Conservation (phyloP, 2,888 invertebrate species). For the Lottia gigantea region DNA sequence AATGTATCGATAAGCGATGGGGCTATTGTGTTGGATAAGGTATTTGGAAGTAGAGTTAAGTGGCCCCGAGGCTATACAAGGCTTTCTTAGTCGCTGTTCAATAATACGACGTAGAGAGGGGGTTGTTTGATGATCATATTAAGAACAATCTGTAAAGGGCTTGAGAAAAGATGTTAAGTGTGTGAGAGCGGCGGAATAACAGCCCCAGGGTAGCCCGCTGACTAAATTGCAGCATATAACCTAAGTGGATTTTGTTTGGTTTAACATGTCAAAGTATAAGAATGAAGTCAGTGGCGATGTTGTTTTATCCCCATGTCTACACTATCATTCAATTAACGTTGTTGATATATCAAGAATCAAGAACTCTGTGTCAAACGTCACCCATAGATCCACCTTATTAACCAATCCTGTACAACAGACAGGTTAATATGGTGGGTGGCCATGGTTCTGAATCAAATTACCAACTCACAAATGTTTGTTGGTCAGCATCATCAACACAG, state of each 20-base stretch:
- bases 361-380: no score
- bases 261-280: neutral
- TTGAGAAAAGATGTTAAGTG: neutral
- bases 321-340: neutral
- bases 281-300: neutral
- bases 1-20: neutral
- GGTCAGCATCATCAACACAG: no score
- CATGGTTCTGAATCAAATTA: no score
- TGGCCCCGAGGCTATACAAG: neutral
- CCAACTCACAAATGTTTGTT: no score
- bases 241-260: slow-evolving; percentile 6
- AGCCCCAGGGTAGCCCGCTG: neutral
- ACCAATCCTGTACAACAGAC: no score
- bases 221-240: neutral
- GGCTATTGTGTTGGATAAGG: neutral
- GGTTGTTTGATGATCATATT: neutral
- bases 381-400: no score
- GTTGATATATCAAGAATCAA: neutral
- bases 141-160: neutral
- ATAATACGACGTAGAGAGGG: no score
- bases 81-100: no score
- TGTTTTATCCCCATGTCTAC: neutral
- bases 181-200: neutral
- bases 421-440: no score
- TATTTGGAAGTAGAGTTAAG: neutral